Conservation (phyloP, 2,888 invertebrate genomes). For the Allygus modestus region DNA sequence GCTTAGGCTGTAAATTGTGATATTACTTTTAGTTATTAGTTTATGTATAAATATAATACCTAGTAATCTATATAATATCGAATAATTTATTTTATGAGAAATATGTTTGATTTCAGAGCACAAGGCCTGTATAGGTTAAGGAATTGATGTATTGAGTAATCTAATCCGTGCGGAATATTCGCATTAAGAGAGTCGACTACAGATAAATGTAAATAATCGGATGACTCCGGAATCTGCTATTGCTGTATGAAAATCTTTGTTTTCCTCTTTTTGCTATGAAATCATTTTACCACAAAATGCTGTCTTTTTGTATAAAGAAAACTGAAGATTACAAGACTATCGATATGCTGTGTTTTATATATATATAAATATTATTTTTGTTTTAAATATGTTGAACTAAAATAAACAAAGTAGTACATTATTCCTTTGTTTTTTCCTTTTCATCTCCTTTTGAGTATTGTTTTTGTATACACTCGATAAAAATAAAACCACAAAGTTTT, state of each 20-base stretch:
- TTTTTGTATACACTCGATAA: too few species aligned
- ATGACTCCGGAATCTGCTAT: constrained; percentile 23
- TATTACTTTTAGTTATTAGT: constrained; percentile 41
- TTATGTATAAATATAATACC: constrained; percentile 8
- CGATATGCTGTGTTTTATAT: constrained; percentile 29
- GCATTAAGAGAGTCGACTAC: constrained; percentile 15
- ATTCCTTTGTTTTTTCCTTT: neutral
- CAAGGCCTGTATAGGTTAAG: constrained; percentile 49
- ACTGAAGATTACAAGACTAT: constrained; percentile 22
- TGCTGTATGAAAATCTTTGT: constrained; percentile 14
- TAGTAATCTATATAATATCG: constrained; percentile 1
- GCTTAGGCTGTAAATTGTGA: constrained; percentile 28
- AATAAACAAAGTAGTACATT: constrained; percentile 7
- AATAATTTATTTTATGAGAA: constrained; percentile 19
- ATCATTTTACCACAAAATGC: neutral
- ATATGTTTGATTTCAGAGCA: constrained; percentile 51
- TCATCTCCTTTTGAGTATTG: too few species aligned
- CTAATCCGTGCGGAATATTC: constrained; percentile 9
- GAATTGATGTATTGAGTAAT: constrained; percentile 28
- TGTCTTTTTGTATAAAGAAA: constrained; percentile 17
- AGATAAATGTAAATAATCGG: constrained; percentile 25
- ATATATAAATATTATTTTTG: constrained; percentile 24
- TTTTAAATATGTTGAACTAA: constrained; percentile 30
- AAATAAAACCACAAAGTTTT: too few species aligned
- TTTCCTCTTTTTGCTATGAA: neutral